Conservation (phyloP, 2,888 invertebrate genomes). For the Actias luna region DNA sequence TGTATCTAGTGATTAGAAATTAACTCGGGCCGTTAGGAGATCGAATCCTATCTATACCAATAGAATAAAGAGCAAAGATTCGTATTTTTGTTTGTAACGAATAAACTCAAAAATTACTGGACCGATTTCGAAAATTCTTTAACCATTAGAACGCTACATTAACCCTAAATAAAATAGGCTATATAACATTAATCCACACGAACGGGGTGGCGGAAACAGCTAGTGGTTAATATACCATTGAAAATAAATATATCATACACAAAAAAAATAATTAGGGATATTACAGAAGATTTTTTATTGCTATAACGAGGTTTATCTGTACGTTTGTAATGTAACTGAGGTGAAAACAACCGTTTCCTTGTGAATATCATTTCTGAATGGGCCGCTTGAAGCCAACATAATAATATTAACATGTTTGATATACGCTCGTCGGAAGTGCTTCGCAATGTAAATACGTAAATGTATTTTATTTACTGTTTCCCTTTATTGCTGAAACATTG, state of each 20-base stretch:
- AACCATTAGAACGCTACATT: too few species aligned
- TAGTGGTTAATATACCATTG: not conserved
- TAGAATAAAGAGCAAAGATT: too few species aligned
- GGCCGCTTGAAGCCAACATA: constrained; percentile 20
- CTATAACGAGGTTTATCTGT: not conserved
- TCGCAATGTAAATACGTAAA: constrained; percentile 32
- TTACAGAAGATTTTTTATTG: not conserved
- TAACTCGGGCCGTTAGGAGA: not conserved
- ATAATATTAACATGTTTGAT: constrained; percentile 33
- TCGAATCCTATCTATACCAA: too few species aligned
- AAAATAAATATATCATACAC: not conserved
- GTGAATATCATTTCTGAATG: constrained; percentile 9
- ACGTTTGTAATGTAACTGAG: constrained; percentile 9
- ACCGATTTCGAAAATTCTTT: too few species aligned
- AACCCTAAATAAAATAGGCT: too few species aligned
- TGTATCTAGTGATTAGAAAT: not conserved
- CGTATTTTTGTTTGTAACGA: too few species aligned
- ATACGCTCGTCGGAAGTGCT: constrained; percentile 30
- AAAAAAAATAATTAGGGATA: not conserved
- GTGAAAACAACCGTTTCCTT: constrained; percentile 20
- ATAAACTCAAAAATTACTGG: too few species aligned
- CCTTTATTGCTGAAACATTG: constrained; percentile 22
- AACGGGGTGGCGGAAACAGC: too few species aligned
- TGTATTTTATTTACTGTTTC: constrained; percentile 34
- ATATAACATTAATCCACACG: too few species aligned